A percentile compares a stretch with the other conserved stretches of the same genome.
These are phyloP conservation scores for Ctenoplectra terminalis DNA, from an alignment of 1,140 invertebrate species.

Conservation along the genomic window DNA sequence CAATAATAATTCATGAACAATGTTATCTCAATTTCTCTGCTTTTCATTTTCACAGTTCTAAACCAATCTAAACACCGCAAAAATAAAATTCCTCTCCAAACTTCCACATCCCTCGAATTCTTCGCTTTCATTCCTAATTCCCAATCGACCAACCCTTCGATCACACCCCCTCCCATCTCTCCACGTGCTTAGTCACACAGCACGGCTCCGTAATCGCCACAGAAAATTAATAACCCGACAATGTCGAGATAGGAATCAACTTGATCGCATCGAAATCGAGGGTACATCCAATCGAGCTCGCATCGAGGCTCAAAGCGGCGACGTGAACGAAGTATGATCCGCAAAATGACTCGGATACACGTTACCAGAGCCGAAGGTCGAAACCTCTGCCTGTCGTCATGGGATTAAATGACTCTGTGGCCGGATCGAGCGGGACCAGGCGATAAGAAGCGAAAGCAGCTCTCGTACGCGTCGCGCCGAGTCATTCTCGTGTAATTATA, in stretches of 20 bases:
- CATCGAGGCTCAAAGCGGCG: neutral
- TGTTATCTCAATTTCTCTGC: too few relatives aligned
- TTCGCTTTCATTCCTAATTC: too few relatives aligned
- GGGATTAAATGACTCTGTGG: slow-evolving; percentile 78
- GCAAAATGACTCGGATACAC: slow-evolving; percentile 43
- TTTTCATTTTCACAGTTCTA: too few relatives aligned
- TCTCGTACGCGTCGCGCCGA: slow-evolving; percentile 67
- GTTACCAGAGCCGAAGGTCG: slow-evolving; percentile 46
- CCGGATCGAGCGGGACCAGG: slow-evolving; percentile 49
- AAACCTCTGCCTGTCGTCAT: slow-evolving; percentile 69
- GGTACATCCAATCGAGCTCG: neutral
- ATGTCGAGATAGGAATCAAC: neutral
- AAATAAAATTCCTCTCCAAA: too few relatives aligned
- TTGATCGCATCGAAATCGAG: slow-evolving; percentile 2
- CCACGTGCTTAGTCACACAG: slow-evolving; percentile 1
- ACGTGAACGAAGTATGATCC: slow-evolving; percentile 16
- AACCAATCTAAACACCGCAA: too few relatives aligned
- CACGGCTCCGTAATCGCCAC: neutral
- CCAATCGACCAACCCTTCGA: neutral
- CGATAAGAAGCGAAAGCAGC: slow-evolving; percentile 73
- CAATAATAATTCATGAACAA: too few relatives aligned
- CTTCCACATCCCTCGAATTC: too few relatives aligned
- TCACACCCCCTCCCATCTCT: neutral
- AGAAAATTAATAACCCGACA: slow-evolving; percentile 28
- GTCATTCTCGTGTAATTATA: slow-evolving; percentile 81